Evolutionary conservation across 2,888 invertebrate genomes (phyloP), one percentile per base, ranked within the genome.

Genomic region (Neelides folsomi): DNA sequence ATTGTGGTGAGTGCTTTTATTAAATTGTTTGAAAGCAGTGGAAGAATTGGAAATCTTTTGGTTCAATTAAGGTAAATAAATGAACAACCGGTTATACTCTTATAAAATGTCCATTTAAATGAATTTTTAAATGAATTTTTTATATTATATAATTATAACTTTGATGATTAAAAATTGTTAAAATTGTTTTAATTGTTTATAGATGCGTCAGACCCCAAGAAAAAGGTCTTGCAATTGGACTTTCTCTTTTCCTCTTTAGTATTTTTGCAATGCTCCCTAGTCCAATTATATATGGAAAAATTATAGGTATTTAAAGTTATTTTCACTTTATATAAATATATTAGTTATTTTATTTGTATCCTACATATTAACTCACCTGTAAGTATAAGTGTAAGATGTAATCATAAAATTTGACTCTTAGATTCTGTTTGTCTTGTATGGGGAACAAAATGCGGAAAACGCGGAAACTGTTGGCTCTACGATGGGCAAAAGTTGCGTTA

Each of bases 241-340:
- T 80, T 16, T 72, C 77, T 0, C 68, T 80, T 1, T 76, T 79
- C 70, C 68, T 79, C 65, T 67, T 80, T 44, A 79, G 79, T 48
- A 60, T 80, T 34, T 75, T 80, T 61, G 78, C 79, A 1, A 70
- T 81, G 46, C 80, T 81, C 54, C 83, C 83, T 1, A 81, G 80
- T 2, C 82, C 82, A 1, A 79, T 83, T 49, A 70, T 82, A 38
- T 83, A 82, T 65, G 83, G 83, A 1, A 75, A 77, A 9, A 74
- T 82, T 43, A 79, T 84, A 73, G 65, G 79, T 78, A 69, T 70
- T 66, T 18, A n/a, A n/a, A n/a, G n/a, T n/a, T n/a, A n/a, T n/a
- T n/a, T n/a, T n/a, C n/a, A n/a, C n/a, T n/a, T n/a, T n/a, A n/a
- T n/a, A n/a, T n/a, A n/a, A n/a, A n/a, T n/a, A n/a, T n/a, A n/a